Evolutionary conservation across 2,888 invertebrate genomes (phyloP).

Genomic region (Laspeyria flexula): DNA sequence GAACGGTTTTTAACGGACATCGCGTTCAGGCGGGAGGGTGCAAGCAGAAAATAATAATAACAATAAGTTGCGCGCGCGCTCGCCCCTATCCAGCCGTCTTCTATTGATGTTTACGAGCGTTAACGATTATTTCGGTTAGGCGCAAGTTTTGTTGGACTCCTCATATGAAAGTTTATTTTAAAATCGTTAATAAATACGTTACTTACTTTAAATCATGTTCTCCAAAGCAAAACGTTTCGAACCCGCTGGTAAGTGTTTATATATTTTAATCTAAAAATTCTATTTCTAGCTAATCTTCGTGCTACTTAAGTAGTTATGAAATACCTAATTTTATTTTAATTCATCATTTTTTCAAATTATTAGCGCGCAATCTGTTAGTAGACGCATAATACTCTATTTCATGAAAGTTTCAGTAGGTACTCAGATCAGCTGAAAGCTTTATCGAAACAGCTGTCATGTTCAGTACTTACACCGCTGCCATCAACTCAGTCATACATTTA

Average conservation of each 20-base stretch:
- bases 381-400: too few relatives aligned
- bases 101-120: conserved; percentile 10
- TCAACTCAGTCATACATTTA: too few relatives aligned
- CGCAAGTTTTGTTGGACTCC: neutral
- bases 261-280: too few relatives aligned
- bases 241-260: conserved; percentile 61
- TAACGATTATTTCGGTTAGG: conserved; percentile 11
- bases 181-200: conserved; percentile 5
- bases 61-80: conserved; percentile 50
- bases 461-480: too few relatives aligned
- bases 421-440: too few relatives aligned
- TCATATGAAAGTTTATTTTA: neutral
- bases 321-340: too few relatives aligned
- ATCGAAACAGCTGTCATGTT: too few relatives aligned
- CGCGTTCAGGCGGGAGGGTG: conserved; percentile 11
- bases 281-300: too few relatives aligned
- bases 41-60: conserved; percentile 39
- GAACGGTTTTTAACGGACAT: conserved; percentile 57
- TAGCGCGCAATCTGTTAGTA: too few relatives aligned
- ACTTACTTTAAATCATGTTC: conserved; percentile 62
- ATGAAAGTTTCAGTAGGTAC: too few relatives aligned
- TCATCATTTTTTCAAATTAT: too few relatives aligned
- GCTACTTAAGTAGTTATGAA: too few relatives aligned
- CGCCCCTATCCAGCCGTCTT: conserved; percentile 14
- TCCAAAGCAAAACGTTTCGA: conserved; percentile 82